Evolutionary conservation across 1,140 invertebrate genomes (phyloP).

Genomic region (Bradysia coprophila): DNA sequence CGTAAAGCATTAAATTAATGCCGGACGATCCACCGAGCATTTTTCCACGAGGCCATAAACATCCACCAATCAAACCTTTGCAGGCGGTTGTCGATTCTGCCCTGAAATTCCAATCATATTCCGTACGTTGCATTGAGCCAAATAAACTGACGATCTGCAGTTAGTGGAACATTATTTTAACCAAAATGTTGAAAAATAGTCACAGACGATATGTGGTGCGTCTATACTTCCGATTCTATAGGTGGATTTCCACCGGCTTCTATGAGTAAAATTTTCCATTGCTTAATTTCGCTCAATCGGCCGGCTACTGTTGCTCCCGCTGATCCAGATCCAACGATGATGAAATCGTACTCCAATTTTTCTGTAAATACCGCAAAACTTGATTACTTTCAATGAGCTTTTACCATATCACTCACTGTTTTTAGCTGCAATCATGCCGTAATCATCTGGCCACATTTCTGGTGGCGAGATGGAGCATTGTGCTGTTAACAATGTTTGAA

Average conservation of each 20-base stretch:
- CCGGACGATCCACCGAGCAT: conserved; percentile 39
- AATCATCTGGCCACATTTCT: conserved; percentile 33
- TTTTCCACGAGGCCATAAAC: conserved; percentile 28
- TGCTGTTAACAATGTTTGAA: conserved; percentile 28
- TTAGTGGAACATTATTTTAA: no score
- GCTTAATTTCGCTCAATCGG: conserved; percentile 19
- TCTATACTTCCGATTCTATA: conserved; percentile 9
- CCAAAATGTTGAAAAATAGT: not conserved
- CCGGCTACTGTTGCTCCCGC: conserved; percentile 22
- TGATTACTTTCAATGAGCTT: not conserved
- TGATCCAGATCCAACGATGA: conserved; percentile 8
- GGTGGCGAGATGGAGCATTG: conserved; percentile 32
- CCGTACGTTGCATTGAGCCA: conserved; percentile 21
- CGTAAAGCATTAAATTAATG: conserved; percentile 48
- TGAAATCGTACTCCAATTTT: conserved; percentile 7
- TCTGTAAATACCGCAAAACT: not conserved
- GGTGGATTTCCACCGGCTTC: conserved; percentile 22
- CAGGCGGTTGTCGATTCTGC: conserved; percentile 33
- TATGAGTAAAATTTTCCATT: conserved; percentile 21
- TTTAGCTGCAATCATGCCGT: conserved; percentile 11
- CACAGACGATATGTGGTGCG: not conserved
- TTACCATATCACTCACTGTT: not conserved
- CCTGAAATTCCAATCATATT: conserved; percentile 17
- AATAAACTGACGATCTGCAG: conserved; percentile 34
- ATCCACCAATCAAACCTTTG: conserved; percentile 24